These are phyloP conservation scores for Tachina fera DNA, from an alignment of 2,888 invertebrate species.

Conservation along the genomic window DNA sequence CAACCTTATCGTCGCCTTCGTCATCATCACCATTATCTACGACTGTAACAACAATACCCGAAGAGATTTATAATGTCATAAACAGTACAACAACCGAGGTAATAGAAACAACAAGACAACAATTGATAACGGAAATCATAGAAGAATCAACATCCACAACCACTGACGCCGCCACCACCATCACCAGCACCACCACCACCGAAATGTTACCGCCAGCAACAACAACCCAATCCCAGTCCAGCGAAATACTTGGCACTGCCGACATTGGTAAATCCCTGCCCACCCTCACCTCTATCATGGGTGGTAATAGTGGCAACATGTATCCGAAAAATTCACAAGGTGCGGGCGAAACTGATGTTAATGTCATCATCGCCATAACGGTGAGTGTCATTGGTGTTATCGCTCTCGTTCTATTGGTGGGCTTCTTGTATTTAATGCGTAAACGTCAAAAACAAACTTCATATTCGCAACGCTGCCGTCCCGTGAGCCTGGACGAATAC, in stretches of 20 bases:
- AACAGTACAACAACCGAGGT: slow-evolving; percentile 63
- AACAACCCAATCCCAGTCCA: slow-evolving; percentile 21
- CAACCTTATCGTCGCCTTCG: slow-evolving; percentile 49
- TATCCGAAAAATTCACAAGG: slow-evolving; percentile 74
- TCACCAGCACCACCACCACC: neutral
- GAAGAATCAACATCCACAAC: slow-evolving; percentile 15
- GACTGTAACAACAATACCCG: slow-evolving; percentile 73
- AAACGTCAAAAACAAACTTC: slow-evolving; percentile 91
- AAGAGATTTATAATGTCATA: slow-evolving; percentile 74
- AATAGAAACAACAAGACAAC: slow-evolving; percentile 56
- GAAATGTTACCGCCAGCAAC: slow-evolving; percentile 40
- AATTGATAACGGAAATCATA: slow-evolving; percentile 43
- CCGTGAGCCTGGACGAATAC: slow-evolving; percentile 94
- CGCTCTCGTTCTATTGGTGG: slow-evolving; percentile 90
- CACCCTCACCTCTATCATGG: slow-evolving; percentile 55
- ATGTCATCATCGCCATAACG: slow-evolving; percentile 91
- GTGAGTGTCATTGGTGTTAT: slow-evolving; percentile 92
- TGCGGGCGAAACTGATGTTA: slow-evolving; percentile 84
- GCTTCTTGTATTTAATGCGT: slow-evolving; percentile 90
- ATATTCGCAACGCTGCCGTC: slow-evolving; percentile 93
- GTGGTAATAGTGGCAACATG: slow-evolving; percentile 71
- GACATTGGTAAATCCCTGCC: slow-evolving; percentile 65
- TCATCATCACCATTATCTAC: slow-evolving; percentile 62
- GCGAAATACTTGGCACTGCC: slow-evolving; percentile 23
- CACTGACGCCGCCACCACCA: neutral